Evolutionary conservation across 1,140 invertebrate genomes (phyloP).

Genomic region (Mizuhopecten yessoensis): DNA sequence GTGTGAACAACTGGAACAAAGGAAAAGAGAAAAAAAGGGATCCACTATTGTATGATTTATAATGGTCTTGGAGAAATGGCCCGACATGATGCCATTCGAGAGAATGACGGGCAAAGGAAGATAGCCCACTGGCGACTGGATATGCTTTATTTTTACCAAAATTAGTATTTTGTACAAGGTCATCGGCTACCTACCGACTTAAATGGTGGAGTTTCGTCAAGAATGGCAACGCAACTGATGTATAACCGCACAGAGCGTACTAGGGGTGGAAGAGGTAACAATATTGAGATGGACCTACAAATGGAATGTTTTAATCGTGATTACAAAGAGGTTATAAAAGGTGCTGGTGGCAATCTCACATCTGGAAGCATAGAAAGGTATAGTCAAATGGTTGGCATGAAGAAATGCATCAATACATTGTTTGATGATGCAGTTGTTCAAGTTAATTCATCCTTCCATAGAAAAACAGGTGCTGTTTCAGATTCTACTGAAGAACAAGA

Average conservation of each 20-base stretch:
- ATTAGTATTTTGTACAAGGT: slow-evolving; percentile 56
- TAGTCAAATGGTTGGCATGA: neutral
- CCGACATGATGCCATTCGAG: slow-evolving; percentile 59
- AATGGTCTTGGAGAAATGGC: slow-evolving; percentile 51
- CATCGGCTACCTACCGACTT: slow-evolving; percentile 50
- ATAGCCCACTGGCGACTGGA: slow-evolving; percentile 55
- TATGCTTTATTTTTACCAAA: slow-evolving; percentile 55
- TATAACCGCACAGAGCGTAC: slow-evolving; percentile 65
- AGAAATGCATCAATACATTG: neutral
- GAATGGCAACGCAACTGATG: slow-evolving; percentile 48
- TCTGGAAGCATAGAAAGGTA: neutral
- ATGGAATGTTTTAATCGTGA: slow-evolving; percentile 59
- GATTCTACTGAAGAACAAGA: neutral
- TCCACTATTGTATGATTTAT: no score
- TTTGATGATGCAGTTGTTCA: no score
- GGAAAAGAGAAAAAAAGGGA: slow-evolving; percentile 13
- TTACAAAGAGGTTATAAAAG: slow-evolving; percentile 52
- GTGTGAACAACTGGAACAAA: slow-evolving; percentile 35
- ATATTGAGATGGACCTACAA: slow-evolving; percentile 54
- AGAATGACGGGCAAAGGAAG: slow-evolving; percentile 54
- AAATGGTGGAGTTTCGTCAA: slow-evolving; percentile 50
- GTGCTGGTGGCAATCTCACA: neutral
- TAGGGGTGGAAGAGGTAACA: slow-evolving; percentile 53
- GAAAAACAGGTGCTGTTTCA: no score
- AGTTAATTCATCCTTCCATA: no score